phyloP scores from a whole-genome alignment of 2,113 vertebrate genomes.

The Crotalus horridus region DNA sequence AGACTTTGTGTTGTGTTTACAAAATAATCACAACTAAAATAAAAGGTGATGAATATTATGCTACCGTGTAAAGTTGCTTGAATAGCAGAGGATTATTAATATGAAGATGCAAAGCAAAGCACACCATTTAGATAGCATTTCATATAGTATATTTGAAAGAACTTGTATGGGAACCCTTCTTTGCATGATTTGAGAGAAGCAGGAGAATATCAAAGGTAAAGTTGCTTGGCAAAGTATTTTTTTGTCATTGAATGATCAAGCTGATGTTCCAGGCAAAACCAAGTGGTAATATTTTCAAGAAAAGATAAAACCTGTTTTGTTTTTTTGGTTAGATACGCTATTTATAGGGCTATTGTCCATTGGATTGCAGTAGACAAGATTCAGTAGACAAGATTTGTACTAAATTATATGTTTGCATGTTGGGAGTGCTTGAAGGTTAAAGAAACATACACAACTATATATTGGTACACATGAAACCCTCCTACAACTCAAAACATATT shows the following conservation, averaged over 20 bases:
- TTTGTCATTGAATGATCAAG: slow-evolving; percentile 57
- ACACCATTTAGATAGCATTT: slow-evolving; percentile 67
- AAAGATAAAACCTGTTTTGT: slow-evolving; percentile 69
- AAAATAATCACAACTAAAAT: slow-evolving; percentile 58
- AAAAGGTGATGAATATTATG: slow-evolving; percentile 58
- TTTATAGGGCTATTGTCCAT: slow-evolving; percentile 77
- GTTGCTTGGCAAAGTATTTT: slow-evolving; percentile 59
- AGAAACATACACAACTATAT: slow-evolving; percentile 52
- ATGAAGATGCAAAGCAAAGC: slow-evolving; percentile 56
- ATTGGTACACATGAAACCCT: slow-evolving; percentile 41
- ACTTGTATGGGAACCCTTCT: slow-evolving; percentile 55
- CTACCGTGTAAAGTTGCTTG: slow-evolving; percentile 60
- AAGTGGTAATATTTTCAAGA: slow-evolving; percentile 74
- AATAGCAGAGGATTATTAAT: slow-evolving; percentile 64
- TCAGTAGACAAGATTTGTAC: slow-evolving; percentile 61
- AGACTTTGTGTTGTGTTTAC: slow-evolving; percentile 65
- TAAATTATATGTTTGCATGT: slow-evolving; percentile 56
- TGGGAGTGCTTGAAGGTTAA: slow-evolving; percentile 55
- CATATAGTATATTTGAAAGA: slow-evolving; percentile 58
- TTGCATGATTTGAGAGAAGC: slow-evolving; percentile 65
- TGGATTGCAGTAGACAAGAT: slow-evolving; percentile 66
- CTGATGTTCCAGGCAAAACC: slow-evolving; percentile 70
- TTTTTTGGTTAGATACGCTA: slow-evolving; percentile 75
- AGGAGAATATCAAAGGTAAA: slow-evolving; percentile 59
- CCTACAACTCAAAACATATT: slow-evolving; percentile 29